Base-by-base conservation (phyloP, 2,797 vertebrate species). In the Chrysolophus pictus region DNA sequence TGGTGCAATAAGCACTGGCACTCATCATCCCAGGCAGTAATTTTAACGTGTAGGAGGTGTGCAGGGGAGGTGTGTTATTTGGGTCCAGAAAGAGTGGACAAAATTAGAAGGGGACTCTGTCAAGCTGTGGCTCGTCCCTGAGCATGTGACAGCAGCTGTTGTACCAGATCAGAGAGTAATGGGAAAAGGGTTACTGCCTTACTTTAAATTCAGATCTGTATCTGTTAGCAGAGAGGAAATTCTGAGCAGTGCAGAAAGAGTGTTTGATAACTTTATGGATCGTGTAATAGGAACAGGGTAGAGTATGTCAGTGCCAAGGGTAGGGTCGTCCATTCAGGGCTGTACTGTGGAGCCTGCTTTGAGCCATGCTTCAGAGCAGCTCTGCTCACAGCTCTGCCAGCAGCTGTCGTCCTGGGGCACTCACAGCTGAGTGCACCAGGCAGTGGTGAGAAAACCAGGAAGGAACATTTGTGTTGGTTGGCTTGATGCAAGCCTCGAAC, bases 111-210 rank as follows among this genome's bases (percentile, higher is more conserved):
- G 37, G 44, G 33, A 15, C 18, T 73, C 46, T 6, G 16, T 18
- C 33, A 46, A 47, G n/a, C 65, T 28, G 46, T 14, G 24, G n/a
- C 65, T 26, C 46, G 28, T 72, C 82, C 64, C 24, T 60, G 80
- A 55, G 28, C 76, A 42, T 0, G 0, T 0, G 2, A 29, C 29
- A 33, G 60, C 2, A 7, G 29, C 74, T 82, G 67, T 63, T 41
- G 11, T 5, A 62, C 53, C 2, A 6, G 29, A 35, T 67, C 28
- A 16, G 23, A 51, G 42, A 91, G 42, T 37, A 78, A 84, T 19
- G 56, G 74, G 51, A 69, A 91, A 93, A 72, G 19, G 17, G 33
- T 75, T 78, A 47, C 49, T 0, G 2, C 68, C 13, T 31, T 78
- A 47, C 41, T 31, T 35, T 56, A 24, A 35, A 72, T 84, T 31